Conservation (phyloP, 2,888 invertebrate genomes). For the Nomada goodeniana region DNA sequence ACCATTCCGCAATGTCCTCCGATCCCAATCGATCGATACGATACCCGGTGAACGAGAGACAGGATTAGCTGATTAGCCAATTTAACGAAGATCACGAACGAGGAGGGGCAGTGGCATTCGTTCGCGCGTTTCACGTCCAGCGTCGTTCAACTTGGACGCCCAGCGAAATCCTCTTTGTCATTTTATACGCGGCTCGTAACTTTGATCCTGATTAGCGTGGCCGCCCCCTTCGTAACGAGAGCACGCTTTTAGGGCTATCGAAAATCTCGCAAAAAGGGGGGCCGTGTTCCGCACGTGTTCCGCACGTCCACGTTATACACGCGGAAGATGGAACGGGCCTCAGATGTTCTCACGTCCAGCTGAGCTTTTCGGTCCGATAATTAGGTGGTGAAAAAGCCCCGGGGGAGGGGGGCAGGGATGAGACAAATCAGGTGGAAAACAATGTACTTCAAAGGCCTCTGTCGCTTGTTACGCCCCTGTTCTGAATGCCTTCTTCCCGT, state of each 20-base stretch:
- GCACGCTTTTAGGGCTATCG: slow-evolving; percentile 59
- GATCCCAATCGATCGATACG: not conserved
- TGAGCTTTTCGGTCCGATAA: slow-evolving; percentile 59
- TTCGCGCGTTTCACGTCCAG: not conserved
- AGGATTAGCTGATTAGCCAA: slow-evolving; percentile 44
- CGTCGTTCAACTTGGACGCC: slow-evolving; percentile 29
- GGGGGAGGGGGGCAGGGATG: slow-evolving; percentile 4
- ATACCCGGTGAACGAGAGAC: not conserved
- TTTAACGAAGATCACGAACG: slow-evolving; percentile 43
- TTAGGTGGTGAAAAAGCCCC: slow-evolving; percentile 39
- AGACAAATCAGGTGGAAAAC: slow-evolving; percentile 62
- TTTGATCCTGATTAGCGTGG: slow-evolving; percentile 64
- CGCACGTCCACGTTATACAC: slow-evolving; percentile 1
- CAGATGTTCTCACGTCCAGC: slow-evolving; percentile 62
- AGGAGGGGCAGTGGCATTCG: slow-evolving; percentile 24
- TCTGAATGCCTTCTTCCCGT: slow-evolving; percentile 4
- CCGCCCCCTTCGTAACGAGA: slow-evolving; percentile 44
- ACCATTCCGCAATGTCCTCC: not conserved
- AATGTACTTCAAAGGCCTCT: slow-evolving; percentile 56
- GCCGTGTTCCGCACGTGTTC: slow-evolving; percentile 9
- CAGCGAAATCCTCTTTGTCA: slow-evolving; percentile 58
- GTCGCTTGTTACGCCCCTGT: slow-evolving; percentile 30
- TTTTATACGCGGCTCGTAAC: slow-evolving; percentile 43
- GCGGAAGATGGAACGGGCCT: slow-evolving; percentile 37
- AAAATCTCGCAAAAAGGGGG: slow-evolving; percentile 45